Base-by-base conservation (phyloP, 2,888 invertebrate genomes). In the Pheosia tremula region DNA sequence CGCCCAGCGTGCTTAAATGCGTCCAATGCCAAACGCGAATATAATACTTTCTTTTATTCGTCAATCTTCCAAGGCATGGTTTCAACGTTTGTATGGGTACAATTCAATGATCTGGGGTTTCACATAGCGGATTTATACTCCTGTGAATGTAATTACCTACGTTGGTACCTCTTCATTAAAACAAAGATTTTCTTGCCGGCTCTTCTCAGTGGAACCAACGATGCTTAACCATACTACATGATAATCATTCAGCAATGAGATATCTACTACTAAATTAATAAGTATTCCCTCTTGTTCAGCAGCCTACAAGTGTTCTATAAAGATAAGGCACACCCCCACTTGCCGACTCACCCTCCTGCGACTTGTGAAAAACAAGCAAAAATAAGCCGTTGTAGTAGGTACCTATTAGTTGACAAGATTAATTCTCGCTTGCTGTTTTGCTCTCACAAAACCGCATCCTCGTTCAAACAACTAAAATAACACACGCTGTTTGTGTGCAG, bases 261-360 rank as follows among this genome's bases (percentile, higher is more conserved):
- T n/a, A 41, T 2, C 41, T 5, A 41, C 41, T 41, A 41, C 41
- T 4, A 43, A 9, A 10, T 43, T 39, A 38, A 41, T 56, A 45
- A 39, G 11, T 55, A 13, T 55, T 39, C 39, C 3, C 45, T 64
- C 71, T 62, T 64, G 72, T 66, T 64, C 68, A 56, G 56, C 64
- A 63, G 59, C 65, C 55, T 64, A 62, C 66, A 72, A 76, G 75
- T 71, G 69, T 68, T 65, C 59, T 75, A 65, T 72, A 71, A 67
- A 90, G 91, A 91, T 91, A 91, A 89, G 88, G 88, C 91, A 91
- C 91, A 90, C 74, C 64, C 57, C 77, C 75, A 70, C 75, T 76
- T 59, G 66, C 74, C 74, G 67, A 71, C 75, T 43, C 68, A 72
- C 77, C 71, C 72, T 75, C 63, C 67, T 64, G 71, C 71, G 73